These are phyloP conservation scores for Euglossa dilemma DNA, from an alignment of 1,140 invertebrate genomes.

Conservation along the genomic window DNA sequence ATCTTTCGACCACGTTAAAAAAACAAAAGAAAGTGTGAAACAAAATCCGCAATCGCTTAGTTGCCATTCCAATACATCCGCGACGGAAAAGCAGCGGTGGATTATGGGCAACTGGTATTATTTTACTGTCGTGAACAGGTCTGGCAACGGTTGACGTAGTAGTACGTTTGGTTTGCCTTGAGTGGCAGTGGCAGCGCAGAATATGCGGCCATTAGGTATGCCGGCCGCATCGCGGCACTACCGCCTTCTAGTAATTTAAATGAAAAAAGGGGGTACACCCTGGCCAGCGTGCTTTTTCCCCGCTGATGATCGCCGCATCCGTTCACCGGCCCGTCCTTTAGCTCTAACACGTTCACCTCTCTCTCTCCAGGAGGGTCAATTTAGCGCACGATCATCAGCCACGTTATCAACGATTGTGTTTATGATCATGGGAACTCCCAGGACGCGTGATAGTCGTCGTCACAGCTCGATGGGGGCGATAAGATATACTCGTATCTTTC, in stretches of 20 bases:
- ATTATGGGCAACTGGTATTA: constrained; percentile 63
- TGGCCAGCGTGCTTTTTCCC: constrained; percentile 20
- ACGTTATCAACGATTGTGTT: constrained; percentile 41
- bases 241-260: constrained; percentile 73
- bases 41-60: no score
- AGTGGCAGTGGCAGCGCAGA: constrained; percentile 74
- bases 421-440: constrained; percentile 38
- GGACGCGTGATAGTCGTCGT: not conserved
- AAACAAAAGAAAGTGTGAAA: no score
- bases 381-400: constrained; percentile 33
- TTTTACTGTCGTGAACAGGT: constrained; percentile 63
- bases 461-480: not conserved
- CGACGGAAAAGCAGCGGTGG: constrained; percentile 39
- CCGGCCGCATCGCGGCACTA: constrained; percentile 56
- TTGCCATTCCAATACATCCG: no score
- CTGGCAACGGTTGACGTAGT: constrained; percentile 65
- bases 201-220: constrained; percentile 75
- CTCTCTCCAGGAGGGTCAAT: constrained; percentile 25
- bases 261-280: constrained; percentile 67
- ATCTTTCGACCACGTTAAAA: no score
- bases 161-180: constrained; percentile 67
- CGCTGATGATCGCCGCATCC: constrained; percentile 37
- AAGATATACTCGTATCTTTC: constrained; percentile 16
- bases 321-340: constrained; percentile 4
- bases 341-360: not conserved